Conservation (phyloP, 2,888 invertebrate species). For the Aricia artaxerxes region DNA sequence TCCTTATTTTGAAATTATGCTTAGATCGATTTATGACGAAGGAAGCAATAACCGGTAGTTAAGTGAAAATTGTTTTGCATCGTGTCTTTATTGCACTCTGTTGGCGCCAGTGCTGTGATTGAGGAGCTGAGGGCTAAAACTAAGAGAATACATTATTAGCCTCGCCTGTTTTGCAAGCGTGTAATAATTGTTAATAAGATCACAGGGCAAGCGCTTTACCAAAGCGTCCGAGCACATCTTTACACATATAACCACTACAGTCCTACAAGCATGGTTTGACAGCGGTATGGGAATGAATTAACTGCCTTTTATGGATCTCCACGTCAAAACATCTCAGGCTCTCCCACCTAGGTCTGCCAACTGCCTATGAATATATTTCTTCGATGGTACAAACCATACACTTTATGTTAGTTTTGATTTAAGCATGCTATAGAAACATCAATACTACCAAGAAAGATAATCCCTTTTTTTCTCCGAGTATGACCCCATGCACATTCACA, state of each 20-base stretch:
- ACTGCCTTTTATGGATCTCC: no score
- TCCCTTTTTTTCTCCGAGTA: neutral
- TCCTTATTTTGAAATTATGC: neutral
- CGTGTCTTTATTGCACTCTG: neutral
- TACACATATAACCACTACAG: no score
- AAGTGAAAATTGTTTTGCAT: slow-evolving; percentile 14
- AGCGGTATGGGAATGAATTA: no score
- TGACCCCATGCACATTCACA: neutral
- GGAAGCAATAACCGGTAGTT: slow-evolving; percentile 10
- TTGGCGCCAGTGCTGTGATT: neutral
- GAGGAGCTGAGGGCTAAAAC: neutral
- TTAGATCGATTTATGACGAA: neutral
- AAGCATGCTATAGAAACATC: no score
- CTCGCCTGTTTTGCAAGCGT: no score
- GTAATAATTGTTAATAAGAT: neutral
- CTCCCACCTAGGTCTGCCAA: no score
- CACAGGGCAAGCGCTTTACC: neutral
- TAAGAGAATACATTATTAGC: neutral
- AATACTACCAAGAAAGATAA: neutral
- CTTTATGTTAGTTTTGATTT: no score
- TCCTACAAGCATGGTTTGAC: neutral
- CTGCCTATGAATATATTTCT: no score
- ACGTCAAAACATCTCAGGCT: no score
- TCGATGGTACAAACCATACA: no score
- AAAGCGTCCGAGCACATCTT: no score